Evolutionary conservation across 2,888 invertebrate genomes (phyloP), one percentile per base, ranked within the genome.

Genomic region (Achlya flavicornis): DNA sequence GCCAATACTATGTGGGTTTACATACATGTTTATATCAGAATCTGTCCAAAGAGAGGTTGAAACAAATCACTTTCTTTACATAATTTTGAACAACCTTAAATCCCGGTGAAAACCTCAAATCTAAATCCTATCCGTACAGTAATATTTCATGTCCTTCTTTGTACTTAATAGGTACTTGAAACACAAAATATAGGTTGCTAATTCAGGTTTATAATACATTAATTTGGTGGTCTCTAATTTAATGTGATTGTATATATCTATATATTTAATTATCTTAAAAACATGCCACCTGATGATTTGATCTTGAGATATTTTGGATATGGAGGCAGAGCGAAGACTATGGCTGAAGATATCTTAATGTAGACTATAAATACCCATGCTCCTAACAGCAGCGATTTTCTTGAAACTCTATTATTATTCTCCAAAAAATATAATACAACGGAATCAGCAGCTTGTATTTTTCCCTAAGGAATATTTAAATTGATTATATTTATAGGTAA

Each of bases 401-500:
- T 48, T 48, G 7, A 8, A n/a, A 48, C 0, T 6, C 48, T 14
- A 48, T n/a, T 7, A 48, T 48, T 12, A 14, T 14, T 14, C 43
- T 16, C 48, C n/a, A 48, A 48, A 19, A 19, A n/a, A 43, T n/a
- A 16, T 8, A 8, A 10, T 2, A 3, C 48, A 48, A 48, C 14
- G 8, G 48, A 16, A 48, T 48, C 48, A 48, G 16, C 48, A 48
- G 16, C 7, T 8, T 53, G 19, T 19, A 53, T 53, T 16, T n/a
- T 38, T 53, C 53, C 53, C 53, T 19, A 53, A 19, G 53, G 53
- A 19, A 16, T 58, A 62, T 61, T 57, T 57, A 64, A 68, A 67
- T 62, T 53, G 63, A 64, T 61, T 61, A 41, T 35, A 33, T 33
- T 63, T 64, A 63, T 63, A 66, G 68, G 65, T 69, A 72, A 72